A percentile compares a stretch with the other conserved stretches of the same genome.
Conservation (phyloP, 2,888 invertebrate genomes). For the Limnephilus rhombicus region DNA sequence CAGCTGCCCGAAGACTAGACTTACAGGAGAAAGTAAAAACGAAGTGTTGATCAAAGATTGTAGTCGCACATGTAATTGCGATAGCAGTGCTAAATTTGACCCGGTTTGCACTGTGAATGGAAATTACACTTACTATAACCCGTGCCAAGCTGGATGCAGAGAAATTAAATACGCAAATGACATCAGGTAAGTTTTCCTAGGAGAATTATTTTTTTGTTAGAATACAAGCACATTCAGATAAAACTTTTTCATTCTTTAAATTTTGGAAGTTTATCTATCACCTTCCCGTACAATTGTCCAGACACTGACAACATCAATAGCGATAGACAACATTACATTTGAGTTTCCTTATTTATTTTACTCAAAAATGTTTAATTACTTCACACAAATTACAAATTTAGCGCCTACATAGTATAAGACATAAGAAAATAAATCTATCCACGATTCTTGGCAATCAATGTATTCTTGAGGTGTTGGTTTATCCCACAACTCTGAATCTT, state of each 20-base stretch:
- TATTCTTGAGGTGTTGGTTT: not conserved
- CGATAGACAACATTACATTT: too few relatives aligned
- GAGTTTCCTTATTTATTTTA: too few relatives aligned
- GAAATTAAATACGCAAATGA: conserved; percentile 72
- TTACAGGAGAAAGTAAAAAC: conserved; percentile 74
- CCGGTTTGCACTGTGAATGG: conserved; percentile 81
- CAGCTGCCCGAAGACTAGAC: conserved; percentile 73
- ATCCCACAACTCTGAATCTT: not conserved
- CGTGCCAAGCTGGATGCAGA: conserved; percentile 86
- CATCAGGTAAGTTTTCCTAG: conserved; percentile 68
- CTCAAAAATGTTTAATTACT: too few relatives aligned
- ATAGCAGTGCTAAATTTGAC: conserved; percentile 75
- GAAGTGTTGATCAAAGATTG: conserved; percentile 75
- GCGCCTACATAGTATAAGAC: too few relatives aligned
- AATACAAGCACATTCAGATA: not conserved
- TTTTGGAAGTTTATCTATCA: not conserved
- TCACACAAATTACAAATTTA: too few relatives aligned
- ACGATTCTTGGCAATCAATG: not conserved
- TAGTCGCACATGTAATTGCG: conserved; percentile 78
- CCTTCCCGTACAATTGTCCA: not conserved
- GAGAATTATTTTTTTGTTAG: not conserved
- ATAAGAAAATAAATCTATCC: too few relatives aligned
- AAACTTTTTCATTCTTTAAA: too few relatives aligned
- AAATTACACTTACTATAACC: conserved; percentile 81
- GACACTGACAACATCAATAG: not conserved